These are phyloP conservation scores for Troilus luridus DNA, from an alignment of 2,888 invertebrate genomes.

Conservation along the genomic window DNA sequence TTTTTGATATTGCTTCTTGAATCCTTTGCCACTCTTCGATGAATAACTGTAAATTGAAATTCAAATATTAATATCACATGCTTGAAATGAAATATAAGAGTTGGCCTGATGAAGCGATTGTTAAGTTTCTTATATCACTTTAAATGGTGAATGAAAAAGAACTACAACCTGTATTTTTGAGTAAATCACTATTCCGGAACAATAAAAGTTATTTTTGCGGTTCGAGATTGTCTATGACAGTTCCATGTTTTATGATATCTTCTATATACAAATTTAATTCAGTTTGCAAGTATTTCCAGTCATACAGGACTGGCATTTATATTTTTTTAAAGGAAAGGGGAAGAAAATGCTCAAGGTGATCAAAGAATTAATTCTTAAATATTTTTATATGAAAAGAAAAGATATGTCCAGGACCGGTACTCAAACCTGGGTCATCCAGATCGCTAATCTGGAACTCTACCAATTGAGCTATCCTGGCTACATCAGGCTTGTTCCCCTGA, in stretches of 20 bases:
- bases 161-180: neutral
- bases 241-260: neutral
- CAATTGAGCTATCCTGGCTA: too few species aligned
- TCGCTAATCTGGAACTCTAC: too few species aligned
- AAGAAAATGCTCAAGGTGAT: too few species aligned
- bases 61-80: neutral
- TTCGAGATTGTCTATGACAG: neutral
- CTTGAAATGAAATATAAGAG: neutral
- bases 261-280: neutral
- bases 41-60: slow-evolving; percentile 63
- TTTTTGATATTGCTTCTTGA: slow-evolving; percentile 60
- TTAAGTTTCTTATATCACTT: neutral
- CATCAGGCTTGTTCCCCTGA: too few species aligned
- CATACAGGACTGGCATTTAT: neutral
- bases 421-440: too few species aligned
- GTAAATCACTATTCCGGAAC: neutral
- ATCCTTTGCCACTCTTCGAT: slow-evolving; percentile 64
- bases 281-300: neutral
- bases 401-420: too few species aligned
- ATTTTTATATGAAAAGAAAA: too few species aligned
- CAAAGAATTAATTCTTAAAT: too few species aligned
- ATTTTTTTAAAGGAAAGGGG: neutral
- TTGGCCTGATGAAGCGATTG: neutral
- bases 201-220: neutral
- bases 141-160: neutral